phyloP scores from a whole-genome alignment of 1,140 invertebrate genomes.

The Drosophila trapezifrons region DNA sequence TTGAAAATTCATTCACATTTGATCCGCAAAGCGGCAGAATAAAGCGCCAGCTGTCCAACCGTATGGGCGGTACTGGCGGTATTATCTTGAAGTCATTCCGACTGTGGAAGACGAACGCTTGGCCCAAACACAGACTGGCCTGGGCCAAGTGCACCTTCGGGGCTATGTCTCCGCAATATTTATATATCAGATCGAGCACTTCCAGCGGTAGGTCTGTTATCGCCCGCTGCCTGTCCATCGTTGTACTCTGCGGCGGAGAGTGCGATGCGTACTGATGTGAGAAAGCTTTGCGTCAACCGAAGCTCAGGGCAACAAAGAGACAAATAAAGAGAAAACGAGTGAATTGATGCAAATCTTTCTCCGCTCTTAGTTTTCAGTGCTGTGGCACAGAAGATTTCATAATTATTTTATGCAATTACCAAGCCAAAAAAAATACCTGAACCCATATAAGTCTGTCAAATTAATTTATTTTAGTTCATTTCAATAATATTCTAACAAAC shows the following conservation, averaged over 20 bases:
- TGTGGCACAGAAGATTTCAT: background rate
- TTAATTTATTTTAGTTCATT: too few species aligned
- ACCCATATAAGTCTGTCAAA: too few species aligned
- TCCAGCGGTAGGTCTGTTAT: slow-evolving; percentile 17
- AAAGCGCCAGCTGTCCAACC: background rate
- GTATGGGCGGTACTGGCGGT: background rate
- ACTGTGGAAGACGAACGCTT: slow-evolving; percentile 14
- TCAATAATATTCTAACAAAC: too few species aligned
- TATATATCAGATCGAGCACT: slow-evolving; percentile 23
- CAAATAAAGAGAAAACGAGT: background rate
- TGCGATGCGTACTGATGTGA: background rate
- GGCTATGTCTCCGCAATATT: background rate
- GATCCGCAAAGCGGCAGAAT: background rate
- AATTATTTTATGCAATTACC: background rate
- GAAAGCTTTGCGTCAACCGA: background rate
- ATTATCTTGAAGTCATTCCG: slow-evolving; percentile 44
- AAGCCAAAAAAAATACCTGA: background rate
- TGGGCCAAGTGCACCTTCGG: background rate
- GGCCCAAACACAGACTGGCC: background rate
- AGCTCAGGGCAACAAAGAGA: too few species aligned
- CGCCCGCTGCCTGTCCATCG: slow-evolving; percentile 2
- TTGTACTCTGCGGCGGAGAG: background rate
- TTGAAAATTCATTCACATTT: background rate
- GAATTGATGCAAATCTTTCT: background rate
- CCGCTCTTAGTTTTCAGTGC: background rate